Evolutionary conservation across 2,113 vertebrate species (phyloP).

Genomic region (Synodontis membranacea): DNA sequence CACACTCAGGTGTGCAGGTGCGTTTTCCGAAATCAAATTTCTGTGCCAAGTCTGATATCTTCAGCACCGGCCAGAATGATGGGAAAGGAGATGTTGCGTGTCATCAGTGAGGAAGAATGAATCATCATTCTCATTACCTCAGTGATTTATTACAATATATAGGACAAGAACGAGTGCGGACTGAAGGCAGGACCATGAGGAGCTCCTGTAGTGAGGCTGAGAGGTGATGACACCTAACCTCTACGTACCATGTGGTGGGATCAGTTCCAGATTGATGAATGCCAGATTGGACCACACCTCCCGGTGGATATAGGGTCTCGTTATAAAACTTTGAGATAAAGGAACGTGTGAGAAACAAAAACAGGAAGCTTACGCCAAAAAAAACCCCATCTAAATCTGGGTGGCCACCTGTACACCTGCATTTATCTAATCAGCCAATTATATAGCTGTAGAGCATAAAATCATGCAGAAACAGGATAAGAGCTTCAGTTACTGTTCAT

Average conservation of each 20-base stretch:
- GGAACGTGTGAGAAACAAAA: neutral
- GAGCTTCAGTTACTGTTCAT: neutral
- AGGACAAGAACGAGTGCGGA: neutral
- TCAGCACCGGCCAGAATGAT: neutral
- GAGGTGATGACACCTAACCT: neutral
- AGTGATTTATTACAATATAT: neutral
- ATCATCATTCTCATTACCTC: neutral
- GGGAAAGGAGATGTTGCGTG: constrained; percentile 8
- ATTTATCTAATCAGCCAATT: neutral
- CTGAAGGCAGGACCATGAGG: neutral
- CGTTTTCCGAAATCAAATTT: neutral
- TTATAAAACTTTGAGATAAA: neutral
- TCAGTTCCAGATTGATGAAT: neutral
- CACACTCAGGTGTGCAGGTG: constrained; percentile 39
- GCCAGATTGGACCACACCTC: neutral
- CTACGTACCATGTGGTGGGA: neutral
- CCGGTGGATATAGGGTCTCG: neutral
- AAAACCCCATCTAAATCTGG: too few species aligned
- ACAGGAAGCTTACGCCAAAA: neutral
- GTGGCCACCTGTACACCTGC: neutral
- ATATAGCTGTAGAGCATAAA: neutral
- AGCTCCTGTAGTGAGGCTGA: neutral
- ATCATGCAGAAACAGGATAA: neutral
- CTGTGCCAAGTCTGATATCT: neutral
- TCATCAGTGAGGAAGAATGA: neutral